phyloP scores from a whole-genome alignment of 1,140 invertebrate species.

The Aphaenogaster ashmeadi region DNA sequence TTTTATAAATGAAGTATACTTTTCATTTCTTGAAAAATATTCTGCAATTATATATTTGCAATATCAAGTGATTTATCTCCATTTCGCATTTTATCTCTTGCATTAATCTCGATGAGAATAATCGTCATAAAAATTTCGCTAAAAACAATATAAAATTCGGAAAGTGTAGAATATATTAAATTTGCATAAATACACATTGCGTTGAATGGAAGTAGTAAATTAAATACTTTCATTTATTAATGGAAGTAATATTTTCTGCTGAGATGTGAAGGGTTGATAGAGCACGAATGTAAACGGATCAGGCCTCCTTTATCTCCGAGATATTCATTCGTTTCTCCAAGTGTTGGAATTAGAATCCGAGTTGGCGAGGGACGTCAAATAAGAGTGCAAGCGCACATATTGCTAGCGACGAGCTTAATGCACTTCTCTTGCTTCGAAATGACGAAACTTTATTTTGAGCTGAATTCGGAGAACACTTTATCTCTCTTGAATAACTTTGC shows the following conservation, averaged over 20 bases:
- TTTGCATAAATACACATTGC: not conserved
- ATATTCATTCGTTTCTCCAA: not conserved
- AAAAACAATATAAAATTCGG: not conserved
- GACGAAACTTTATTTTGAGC: not conserved
- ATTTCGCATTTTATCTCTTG: not conserved
- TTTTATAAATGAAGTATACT: not conserved
- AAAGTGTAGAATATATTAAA: not conserved
- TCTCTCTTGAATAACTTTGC: not conserved
- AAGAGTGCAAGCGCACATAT: not conserved
- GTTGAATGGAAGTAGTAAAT: not conserved
- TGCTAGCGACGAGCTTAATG: not conserved
- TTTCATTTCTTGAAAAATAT: not conserved
- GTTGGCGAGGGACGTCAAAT: not conserved
- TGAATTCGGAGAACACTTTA: not conserved
- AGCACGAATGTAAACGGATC: not conserved
- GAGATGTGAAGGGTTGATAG: not conserved
- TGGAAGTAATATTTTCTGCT: not conserved
- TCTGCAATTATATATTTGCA: not conserved
- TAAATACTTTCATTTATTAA: not conserved
- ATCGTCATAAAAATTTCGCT: not conserved
- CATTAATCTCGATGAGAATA: not conserved
- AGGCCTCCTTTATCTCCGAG: not conserved
- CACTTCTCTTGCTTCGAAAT: conserved; percentile 1
- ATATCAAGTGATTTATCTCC: not conserved
- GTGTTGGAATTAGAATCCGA: not conserved